Base-by-base conservation (phyloP, 2,888 invertebrate species). In the Pecten maximus region DNA sequence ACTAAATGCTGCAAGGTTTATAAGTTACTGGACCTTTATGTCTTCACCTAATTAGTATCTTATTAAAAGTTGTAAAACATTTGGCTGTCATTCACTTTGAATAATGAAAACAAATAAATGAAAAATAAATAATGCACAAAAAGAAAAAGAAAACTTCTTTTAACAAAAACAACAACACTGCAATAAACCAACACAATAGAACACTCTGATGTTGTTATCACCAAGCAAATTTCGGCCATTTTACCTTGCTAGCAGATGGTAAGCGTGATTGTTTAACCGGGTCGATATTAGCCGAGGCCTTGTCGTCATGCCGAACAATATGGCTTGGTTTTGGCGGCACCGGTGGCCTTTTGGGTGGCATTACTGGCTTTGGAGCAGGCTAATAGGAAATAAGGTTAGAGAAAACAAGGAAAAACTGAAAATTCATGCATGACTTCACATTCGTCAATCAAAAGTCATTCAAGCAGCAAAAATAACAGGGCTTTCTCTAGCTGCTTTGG, bases 251-350 rank as follows among this genome's bases (percentile, higher is more conserved):
- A 86, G 40, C 88, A 28, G 87, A 88, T 35, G 91, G 91, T 88
- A 90, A 87, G 74, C 90, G 87, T 23, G 91, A 89, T 88, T 90
- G 90, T 88, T 90, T 90, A 48, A 90, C 50, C 35, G 90, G 90
- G 54, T 90, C 90, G 87, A 88, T 23, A 40, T 89, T 40, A n/a
- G 74, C 87, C 15, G n/a, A 40, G 12, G 88, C 54, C 19, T 89
- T 88, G 44, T 87, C 90, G 16, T 91, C 91, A n/a, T 91, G 90
- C 19, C 91, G 91, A 44, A 91, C 88, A 60, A 93, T 88, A 44
- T 90, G 91, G 19, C 90, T 91, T 15, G 94, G 95, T 93, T 95
- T 95, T 8, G 95, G 95, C 87, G 94, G 94, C 28, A 95, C 92
- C 39, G 93, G 93, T 6, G 95, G 94, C 89, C 93, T 93, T 90